Conservation (phyloP, 2,888 invertebrate genomes). For the Aricia artaxerxes region DNA sequence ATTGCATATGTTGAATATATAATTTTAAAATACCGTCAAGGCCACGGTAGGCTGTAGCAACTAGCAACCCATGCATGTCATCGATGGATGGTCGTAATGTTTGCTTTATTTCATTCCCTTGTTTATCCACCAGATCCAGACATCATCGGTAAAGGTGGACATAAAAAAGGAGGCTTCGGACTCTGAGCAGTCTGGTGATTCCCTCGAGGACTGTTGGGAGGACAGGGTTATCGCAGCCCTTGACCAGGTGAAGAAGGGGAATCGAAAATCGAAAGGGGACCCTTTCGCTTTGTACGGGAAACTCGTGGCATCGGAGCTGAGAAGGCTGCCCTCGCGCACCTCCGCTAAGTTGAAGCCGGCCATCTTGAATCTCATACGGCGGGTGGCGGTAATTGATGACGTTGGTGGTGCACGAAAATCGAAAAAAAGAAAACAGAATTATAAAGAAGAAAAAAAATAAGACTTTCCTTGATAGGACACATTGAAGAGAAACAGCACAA, state of each 20-base stretch:
- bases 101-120: no score
- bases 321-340: neutral
- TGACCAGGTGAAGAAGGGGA: neutral
- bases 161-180: neutral
- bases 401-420: neutral
- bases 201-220: neutral
- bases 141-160: neutral
- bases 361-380: conserved; percentile 3
- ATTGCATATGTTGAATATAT: no score
- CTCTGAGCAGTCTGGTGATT: neutral
- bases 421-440: neutral
- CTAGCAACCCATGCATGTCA: no score
- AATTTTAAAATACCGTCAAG: neutral
- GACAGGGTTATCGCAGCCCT: neutral
- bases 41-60: no score
- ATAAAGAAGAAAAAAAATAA: neutral
- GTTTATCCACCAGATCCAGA: neutral
- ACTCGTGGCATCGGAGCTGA: conserved; percentile 13
- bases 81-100: no score
- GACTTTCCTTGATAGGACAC: no score
- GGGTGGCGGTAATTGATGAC: neutral
- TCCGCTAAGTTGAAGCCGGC: neutral
- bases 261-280: neutral
- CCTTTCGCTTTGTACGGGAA: neutral
- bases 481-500: neutral